A percentile compares a stretch with the other conserved stretches of the same genome.
These are phyloP conservation scores for Sinotaia quadrata DNA, from an alignment of 2,888 invertebrate genomes.

Conservation along the genomic window DNA sequence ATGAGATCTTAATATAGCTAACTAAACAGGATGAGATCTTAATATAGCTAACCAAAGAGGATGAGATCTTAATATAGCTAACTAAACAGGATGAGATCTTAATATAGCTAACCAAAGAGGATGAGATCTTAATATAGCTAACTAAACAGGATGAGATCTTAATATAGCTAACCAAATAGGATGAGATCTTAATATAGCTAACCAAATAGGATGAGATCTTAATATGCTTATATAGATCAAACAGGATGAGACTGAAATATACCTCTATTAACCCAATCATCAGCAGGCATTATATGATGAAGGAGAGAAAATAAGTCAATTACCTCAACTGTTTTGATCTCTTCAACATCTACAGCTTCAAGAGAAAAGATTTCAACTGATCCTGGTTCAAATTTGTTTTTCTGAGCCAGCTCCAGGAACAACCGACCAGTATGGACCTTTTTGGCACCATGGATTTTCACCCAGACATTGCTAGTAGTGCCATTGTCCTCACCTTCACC, in stretches of 20 bases:
- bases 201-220: background rate
- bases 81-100: no score
- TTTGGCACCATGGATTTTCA: slow-evolving; percentile 62
- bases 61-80: no score
- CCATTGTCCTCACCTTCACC: slow-evolving; percentile 70
- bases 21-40: no score
- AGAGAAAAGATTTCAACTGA: slow-evolving; percentile 70
- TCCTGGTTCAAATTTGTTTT: slow-evolving; percentile 64
- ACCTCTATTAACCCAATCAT: no score
- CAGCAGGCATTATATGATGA: no score
- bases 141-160: no score
- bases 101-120: no score
- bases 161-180: no score
- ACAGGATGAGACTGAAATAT: background rate
- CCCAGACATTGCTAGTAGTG: slow-evolving; percentile 69
- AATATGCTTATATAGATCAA: background rate
- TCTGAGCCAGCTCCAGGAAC: slow-evolving; percentile 66
- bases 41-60: no score
- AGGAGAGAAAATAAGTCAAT: background rate
- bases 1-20: no score
- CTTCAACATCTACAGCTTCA: slow-evolving; percentile 69
- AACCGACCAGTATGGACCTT: slow-evolving; percentile 63
- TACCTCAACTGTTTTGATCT: slow-evolving; percentile 70
- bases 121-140: no score
- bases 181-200: no score